A percentile compares a stretch with the other conserved stretches of the same genome.
phyloP scores from a whole-genome alignment of 2,797 vertebrate species.

The Epinephelus coioides region DNA sequence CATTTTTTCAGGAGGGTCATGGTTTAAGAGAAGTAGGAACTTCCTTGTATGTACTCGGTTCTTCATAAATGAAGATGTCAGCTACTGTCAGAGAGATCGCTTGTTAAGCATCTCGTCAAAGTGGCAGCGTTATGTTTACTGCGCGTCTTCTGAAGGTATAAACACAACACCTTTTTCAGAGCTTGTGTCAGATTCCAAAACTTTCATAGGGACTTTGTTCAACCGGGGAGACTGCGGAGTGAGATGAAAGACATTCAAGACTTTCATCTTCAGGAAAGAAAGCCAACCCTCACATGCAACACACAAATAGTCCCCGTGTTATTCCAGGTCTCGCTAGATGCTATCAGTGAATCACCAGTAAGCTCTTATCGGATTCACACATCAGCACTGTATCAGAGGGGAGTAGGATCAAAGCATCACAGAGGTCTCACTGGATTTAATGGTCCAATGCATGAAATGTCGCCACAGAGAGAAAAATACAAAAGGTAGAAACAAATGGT shows the following conservation, averaged over 20 bases:
- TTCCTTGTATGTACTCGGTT: background rate
- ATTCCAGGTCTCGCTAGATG: slow-evolving; percentile 34
- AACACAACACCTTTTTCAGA: slow-evolving; percentile 21
- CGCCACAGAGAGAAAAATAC: slow-evolving; percentile 9
- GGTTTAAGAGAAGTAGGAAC: background rate
- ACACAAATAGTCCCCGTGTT: slow-evolving; percentile 29
- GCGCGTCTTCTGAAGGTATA: background rate
- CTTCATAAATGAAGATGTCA: slow-evolving; percentile 20
- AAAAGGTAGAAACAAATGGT: slow-evolving; percentile 16
- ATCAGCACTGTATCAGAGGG: slow-evolving; percentile 22
- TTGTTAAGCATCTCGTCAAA: slow-evolving; percentile 1
- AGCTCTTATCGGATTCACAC: slow-evolving; percentile 37
- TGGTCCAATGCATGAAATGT: slow-evolving; percentile 30
- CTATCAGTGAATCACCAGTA: slow-evolving; percentile 43
- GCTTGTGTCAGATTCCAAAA: slow-evolving; percentile 36
- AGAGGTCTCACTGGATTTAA: slow-evolving; percentile 30
- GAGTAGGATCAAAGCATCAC: slow-evolving; percentile 40
- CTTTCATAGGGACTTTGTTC: slow-evolving; percentile 30
- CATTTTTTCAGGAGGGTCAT: background rate
- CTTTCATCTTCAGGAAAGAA: slow-evolving; percentile 61
- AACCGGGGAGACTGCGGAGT: slow-evolving; percentile 20
- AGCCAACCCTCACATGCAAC: slow-evolving; percentile 20
- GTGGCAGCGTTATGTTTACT: background rate
- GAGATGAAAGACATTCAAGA: slow-evolving; percentile 57
- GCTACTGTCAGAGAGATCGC: background rate